These are phyloP conservation scores for Macheiramphus alcinus DNA, from an alignment of 2,113 vertebrate species.

Conservation along the genomic window DNA sequence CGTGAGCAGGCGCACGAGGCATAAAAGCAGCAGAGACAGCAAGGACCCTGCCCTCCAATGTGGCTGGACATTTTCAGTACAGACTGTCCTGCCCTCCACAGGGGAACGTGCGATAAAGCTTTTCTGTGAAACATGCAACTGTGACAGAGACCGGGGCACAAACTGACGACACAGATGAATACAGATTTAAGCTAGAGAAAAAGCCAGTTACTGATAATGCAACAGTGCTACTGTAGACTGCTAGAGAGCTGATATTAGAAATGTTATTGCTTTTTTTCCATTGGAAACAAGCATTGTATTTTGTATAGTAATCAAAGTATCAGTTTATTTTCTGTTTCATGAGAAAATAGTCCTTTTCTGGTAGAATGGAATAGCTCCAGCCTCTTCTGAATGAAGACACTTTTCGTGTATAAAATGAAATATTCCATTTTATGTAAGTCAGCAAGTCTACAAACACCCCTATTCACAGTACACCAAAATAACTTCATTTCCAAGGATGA, in stretches of 20 bases:
- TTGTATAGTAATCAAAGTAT: background rate
- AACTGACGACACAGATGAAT: accelerated
- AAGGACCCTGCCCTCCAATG: accelerated
- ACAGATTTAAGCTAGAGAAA: background rate
- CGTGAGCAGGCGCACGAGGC: accelerated
- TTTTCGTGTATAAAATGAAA: background rate
- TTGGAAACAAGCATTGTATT: background rate
- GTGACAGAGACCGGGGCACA: background rate
- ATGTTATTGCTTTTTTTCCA: background rate
- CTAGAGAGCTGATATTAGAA: background rate
- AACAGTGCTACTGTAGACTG: background rate
- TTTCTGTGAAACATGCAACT: background rate
- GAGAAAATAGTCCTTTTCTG: background rate
- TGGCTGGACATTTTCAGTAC: accelerated
- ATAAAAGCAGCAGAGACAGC: background rate
- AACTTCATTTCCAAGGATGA: background rate
- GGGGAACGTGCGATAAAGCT: background rate
- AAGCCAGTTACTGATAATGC: background rate
- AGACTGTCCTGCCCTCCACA: accelerated
- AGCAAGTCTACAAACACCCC: background rate
- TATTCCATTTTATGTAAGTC: background rate
- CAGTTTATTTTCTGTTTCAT: background rate
- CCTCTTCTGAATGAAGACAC: background rate
- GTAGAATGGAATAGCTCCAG: background rate
- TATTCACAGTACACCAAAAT: background rate